phyloP scores from a whole-genome alignment of 2,797 vertebrate species.

The Amniataba percoides region DNA sequence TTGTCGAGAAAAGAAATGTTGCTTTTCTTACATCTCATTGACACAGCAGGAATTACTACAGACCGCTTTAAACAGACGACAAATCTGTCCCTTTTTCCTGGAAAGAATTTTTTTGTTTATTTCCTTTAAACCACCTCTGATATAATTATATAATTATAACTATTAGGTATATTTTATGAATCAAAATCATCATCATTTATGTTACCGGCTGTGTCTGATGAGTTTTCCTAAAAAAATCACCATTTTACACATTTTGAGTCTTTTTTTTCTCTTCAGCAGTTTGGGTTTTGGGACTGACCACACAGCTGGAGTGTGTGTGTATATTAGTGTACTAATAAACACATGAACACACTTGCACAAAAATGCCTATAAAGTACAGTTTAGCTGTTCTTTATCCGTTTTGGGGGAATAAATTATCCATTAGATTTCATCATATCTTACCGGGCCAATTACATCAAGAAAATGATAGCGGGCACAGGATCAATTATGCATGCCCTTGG shows the following conservation, averaged over 20 bases:
- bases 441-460: constrained; percentile 99
- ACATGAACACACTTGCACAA: constrained; percentile 21
- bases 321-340: constrained; percentile 18
- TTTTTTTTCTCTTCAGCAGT: background rate
- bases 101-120: background rate
- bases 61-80: background rate
- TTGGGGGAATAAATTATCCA: constrained; percentile 95
- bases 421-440: constrained; percentile 99
- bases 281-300: constrained; percentile 22
- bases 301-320: constrained; percentile 16
- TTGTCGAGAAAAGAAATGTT: background rate
- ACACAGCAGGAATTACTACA: background rate
- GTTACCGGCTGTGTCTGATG: background rate
- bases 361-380: constrained; percentile 70
- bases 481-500: constrained; percentile 99
- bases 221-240: background rate
- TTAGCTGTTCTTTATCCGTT: constrained; percentile 88
- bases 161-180: background rate
- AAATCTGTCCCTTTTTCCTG: background rate
- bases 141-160: background rate
- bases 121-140: background rate
- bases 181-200: background rate
- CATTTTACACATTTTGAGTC: background rate
- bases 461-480: constrained; percentile 96
- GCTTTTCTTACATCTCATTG: background rate